Conservation (phyloP, 2,113 vertebrate species). For the Micromys minutus region DNA sequence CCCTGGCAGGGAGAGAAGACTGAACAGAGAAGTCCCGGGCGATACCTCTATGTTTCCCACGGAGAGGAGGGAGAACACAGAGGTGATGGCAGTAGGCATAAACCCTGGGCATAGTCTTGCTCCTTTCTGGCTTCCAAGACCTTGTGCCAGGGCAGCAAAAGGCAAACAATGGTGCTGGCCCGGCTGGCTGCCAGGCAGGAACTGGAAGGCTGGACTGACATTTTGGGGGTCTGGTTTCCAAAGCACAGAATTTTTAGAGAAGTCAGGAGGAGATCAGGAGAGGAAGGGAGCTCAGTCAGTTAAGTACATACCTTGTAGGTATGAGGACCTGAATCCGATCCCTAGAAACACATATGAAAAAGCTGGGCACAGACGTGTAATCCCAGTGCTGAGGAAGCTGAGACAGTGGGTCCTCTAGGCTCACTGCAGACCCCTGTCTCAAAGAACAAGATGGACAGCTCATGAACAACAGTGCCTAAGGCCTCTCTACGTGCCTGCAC, state of each 20-base stretch:
- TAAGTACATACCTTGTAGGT: background rate
- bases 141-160: background rate
- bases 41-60: accelerated
- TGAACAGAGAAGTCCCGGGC: background rate
- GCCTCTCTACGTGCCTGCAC: background rate
- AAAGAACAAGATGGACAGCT: background rate
- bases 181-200: accelerated
- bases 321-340: background rate
- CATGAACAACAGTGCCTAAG: background rate
- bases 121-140: background rate
- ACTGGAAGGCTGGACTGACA: background rate
- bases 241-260: background rate
- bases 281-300: background rate
- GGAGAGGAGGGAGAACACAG: background rate
- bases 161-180: background rate
- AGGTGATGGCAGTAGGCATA: background rate
- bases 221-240: background rate
- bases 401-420: background rate
- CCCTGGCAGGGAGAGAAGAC: background rate
- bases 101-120: background rate
- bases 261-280: background rate
- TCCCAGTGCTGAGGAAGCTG: background rate
- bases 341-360: background rate
- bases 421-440: background rate
- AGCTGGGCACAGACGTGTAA: background rate